These are phyloP conservation scores for Rhinophrynus dorsalis DNA, from an alignment of 2,797 vertebrate species.

Conservation along the genomic window DNA sequence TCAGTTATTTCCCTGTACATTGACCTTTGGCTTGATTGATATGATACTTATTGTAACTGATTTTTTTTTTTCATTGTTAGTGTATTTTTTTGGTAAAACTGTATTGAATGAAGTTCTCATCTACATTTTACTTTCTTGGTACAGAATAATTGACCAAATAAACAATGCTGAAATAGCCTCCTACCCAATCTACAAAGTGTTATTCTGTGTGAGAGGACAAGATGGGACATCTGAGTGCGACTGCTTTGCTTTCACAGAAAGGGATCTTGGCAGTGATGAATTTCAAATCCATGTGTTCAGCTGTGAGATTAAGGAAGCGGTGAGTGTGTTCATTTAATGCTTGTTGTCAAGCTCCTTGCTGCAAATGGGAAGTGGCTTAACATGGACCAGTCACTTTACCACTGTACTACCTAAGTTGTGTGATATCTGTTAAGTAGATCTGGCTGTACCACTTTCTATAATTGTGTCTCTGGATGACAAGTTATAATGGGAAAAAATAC, in stretches of 20 bases:
- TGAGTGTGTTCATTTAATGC: constrained; percentile 73
- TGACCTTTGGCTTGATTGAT: too few species aligned
- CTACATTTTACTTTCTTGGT: not conserved
- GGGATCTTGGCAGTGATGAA: constrained; percentile 89
- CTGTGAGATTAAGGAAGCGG: constrained; percentile 97
- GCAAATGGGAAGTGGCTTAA: not conserved
- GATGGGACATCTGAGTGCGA: constrained; percentile 85
- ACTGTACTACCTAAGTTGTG: too few species aligned
- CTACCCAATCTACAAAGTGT: constrained; percentile 94
- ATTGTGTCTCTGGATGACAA: too few species aligned
- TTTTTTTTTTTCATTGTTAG: too few species aligned
- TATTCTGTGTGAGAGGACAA: constrained; percentile 89
- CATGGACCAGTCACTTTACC: too few species aligned
- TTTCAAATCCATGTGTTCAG: constrained; percentile 97
- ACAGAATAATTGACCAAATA: constrained; percentile 86
- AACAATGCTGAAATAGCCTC: constrained; percentile 83
- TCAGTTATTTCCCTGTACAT: not conserved
- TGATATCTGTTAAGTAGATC: too few species aligned
- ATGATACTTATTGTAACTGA: too few species aligned
- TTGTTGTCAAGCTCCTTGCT: not conserved
- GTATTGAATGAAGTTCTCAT: too few species aligned
- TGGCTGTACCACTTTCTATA: too few species aligned
- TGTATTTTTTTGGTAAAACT: too few species aligned
- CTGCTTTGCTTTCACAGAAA: constrained; percentile 95
- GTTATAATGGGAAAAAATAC: too few species aligned